Base-by-base conservation (phyloP, 2,888 invertebrate genomes). In the Drosophila sordidula region DNA sequence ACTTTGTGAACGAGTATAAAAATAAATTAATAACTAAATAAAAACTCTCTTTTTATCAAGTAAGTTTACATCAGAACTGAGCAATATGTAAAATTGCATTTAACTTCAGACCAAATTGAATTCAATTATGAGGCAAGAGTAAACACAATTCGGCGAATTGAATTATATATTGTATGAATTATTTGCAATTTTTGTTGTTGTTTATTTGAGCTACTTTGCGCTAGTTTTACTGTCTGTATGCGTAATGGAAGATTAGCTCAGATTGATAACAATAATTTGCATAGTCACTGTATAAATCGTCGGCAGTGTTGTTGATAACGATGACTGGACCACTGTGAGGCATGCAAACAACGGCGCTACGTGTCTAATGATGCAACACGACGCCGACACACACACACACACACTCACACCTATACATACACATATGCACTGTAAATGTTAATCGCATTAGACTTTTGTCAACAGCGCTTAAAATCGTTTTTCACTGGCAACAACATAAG, bases 371-470 rank as follows among this genome's bases (percentile, higher is more conserved):
- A 49, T 54, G 56, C 61, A 67, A 57, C 38, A 63, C 49, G 47
- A 47, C 14, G 3, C 8, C 11, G 4, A 11, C 26, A 29, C 14
- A 26, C 25, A 54, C n/a, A 11, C 14, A 25, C 6, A 11, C n/a
- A 22, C 25, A 34, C 11, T 5, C 4, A 42, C 18, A 41, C 4
- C 12, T 16, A 50, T 6, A 22, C 26, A 56, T 38, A 55, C 3
- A 22, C 22, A 3, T 22, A 18, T 22, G 16, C 52, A 42, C 32
- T n/a, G 61, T 50, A 74, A 73, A 73, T 77, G 74, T 56, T 74
- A 70, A 70, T 77, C 58, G 64, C 67, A 75, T 77, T 78, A 76
- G 77, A 56, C 65, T 51, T 67, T 68, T 80, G 80, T 68, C 80
- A 80, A 65, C 69, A 65, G 56, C 44, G 55, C 63, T 64, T 63